Conservation (phyloP, 2,113 vertebrate species). For the Hyperopisus bebe region DNA sequence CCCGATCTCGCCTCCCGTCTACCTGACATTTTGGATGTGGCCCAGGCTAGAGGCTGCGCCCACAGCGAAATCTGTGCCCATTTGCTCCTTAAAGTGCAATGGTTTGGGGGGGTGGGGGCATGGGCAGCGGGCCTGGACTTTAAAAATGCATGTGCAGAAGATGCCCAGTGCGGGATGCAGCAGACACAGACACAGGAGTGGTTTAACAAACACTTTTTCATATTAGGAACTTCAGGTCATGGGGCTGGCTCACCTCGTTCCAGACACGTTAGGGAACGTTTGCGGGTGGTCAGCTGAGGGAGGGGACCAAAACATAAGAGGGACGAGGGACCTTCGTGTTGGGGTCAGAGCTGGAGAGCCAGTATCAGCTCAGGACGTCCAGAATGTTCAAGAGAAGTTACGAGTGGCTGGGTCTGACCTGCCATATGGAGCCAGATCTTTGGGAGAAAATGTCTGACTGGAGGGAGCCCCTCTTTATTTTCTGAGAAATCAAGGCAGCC, state of each 20-base stretch:
- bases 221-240: conserved; percentile 27
- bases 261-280: conserved; percentile 21
- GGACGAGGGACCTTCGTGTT: background rate
- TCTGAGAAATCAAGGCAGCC: conserved; percentile 42
- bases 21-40: conserved; percentile 29
- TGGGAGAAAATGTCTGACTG: conserved; percentile 45
- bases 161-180: conserved; percentile 43
- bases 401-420: background rate
- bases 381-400: background rate
- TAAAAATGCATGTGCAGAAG: conserved; percentile 62
- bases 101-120: conserved; percentile 50
- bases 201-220: conserved; percentile 40
- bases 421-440: conserved; percentile 35
- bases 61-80: conserved; percentile 57
- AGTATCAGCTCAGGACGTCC: background rate
- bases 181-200: conserved; percentile 54
- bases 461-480: conserved; percentile 54
- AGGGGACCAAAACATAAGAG: background rate
- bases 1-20: conserved; percentile 27
- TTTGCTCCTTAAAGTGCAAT: conserved; percentile 53
- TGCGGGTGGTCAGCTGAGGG: conserved; percentile 18
- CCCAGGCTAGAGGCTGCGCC: conserved; percentile 42
- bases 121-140: conserved; percentile 47
- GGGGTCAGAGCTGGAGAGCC: conserved; percentile 7
- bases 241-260: conserved; percentile 16